Evolutionary conservation across 2,797 vertebrate genomes (phyloP).

Genomic region (Uromys caudimaculatus): DNA sequence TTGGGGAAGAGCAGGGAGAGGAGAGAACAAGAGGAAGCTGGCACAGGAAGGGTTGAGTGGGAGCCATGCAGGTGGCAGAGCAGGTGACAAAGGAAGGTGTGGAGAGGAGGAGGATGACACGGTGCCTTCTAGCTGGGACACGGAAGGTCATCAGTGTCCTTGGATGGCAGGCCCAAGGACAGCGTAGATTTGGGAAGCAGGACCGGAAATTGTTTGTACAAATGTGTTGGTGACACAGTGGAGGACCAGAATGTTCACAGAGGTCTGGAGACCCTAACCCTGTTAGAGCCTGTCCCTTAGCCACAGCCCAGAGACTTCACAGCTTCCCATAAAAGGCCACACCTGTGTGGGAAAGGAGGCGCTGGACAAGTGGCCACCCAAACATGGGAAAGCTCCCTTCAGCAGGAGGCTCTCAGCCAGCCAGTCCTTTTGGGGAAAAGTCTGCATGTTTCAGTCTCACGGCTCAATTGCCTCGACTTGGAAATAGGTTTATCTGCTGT

Average conservation of each 20-base stretch:
- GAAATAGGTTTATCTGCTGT: constrained; percentile 31
- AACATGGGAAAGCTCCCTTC: background rate
- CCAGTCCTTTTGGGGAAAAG: background rate
- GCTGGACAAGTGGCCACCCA: too few relatives aligned
- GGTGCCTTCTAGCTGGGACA: background rate
- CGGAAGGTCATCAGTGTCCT: fast-evolving
- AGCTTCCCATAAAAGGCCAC: background rate
- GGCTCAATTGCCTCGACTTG: background rate
- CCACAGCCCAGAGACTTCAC: background rate
- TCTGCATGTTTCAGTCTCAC: background rate
- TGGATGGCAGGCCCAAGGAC: background rate
- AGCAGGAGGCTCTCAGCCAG: background rate
- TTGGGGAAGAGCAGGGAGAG: background rate
- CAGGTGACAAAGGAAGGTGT: background rate
- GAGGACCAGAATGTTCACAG: background rate
- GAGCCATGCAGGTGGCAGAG: background rate
- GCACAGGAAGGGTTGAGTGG: background rate
- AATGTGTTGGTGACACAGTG: background rate
- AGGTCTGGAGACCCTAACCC: background rate
- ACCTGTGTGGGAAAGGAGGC: background rate
- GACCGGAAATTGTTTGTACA: background rate
- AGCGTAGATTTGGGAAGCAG: background rate
- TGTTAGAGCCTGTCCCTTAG: background rate
- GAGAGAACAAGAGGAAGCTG: background rate
- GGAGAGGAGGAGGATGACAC: background rate